Percentiles rank a stretch among this genome's conserved stretches.
phyloP scores from a whole-genome alignment of 2,797 vertebrate genomes.

The Podarcis siculus region DNA sequence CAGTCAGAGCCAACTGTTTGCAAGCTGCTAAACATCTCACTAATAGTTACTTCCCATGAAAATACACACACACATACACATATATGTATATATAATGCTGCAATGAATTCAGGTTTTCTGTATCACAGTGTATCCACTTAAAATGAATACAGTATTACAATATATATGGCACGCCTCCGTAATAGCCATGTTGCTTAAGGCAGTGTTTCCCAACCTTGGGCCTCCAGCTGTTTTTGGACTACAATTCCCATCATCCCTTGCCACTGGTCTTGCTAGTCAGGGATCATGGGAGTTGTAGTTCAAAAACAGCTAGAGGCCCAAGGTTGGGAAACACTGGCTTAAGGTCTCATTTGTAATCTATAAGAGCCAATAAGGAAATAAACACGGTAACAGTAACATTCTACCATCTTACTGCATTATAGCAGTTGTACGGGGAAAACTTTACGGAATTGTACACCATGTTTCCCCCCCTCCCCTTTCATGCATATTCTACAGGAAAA shows the following conservation, averaged over 20 bases:
- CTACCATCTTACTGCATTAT: background rate
- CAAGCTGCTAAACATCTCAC: background rate
- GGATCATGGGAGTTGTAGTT: too few relatives aligned
- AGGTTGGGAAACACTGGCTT: too few relatives aligned
- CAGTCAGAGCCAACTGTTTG: background rate
- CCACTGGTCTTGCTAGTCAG: too few relatives aligned
- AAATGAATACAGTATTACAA: background rate
- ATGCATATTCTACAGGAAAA: background rate
- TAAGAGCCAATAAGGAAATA: background rate
- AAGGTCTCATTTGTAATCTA: background rate
- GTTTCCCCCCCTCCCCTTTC: background rate
- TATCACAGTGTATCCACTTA: background rate
- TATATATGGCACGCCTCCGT: background rate
- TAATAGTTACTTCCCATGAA: fast-evolving
- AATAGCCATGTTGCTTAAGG: background rate
- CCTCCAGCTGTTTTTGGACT: too few relatives aligned
- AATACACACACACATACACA: too few relatives aligned
- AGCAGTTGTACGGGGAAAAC: too few relatives aligned
- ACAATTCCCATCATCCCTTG: too few relatives aligned
- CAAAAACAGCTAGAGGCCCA: too few relatives aligned
- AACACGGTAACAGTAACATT: background rate
- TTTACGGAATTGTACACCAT: background rate
- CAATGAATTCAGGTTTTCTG: background rate
- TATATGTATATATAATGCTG: background rate
- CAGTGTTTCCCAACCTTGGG: too few relatives aligned